These are phyloP conservation scores for Chaetogeoica ovagalla DNA, from an alignment of 2,888 invertebrate genomes.

Conservation along the genomic window DNA sequence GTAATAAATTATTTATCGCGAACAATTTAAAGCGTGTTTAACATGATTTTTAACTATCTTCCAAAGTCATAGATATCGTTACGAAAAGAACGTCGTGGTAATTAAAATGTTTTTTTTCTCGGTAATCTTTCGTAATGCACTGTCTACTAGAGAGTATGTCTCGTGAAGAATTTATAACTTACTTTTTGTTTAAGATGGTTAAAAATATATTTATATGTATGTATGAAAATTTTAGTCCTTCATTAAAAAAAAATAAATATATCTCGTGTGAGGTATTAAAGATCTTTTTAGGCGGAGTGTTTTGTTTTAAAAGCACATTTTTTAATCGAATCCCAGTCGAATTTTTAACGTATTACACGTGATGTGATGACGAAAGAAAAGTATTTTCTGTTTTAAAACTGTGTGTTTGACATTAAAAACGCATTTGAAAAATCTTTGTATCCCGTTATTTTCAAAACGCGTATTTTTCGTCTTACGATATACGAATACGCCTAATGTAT, in stretches of 20 bases:
- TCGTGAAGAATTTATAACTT: neutral
- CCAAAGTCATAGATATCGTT: neutral
- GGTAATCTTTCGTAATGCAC: neutral
- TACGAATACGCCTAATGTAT: neutral
- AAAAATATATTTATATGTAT: neutral
- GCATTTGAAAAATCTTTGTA: constrained; percentile 25
- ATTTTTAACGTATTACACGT: constrained; percentile 8
- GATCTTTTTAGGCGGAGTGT: no score
- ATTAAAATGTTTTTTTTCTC: neutral
- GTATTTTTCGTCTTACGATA: constrained; percentile 28
- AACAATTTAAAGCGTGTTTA: neutral
- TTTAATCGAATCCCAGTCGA: constrained; percentile 2
- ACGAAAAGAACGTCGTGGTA: neutral
- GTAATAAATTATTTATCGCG: neutral
- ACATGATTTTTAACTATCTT: constrained; percentile 3
- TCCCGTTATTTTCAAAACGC: constrained; percentile 25
- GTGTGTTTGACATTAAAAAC: constrained; percentile 38
- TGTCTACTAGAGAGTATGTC: neutral
- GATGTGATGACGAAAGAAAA: constrained; percentile 6
- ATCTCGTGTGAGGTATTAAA: neutral
- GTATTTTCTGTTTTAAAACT: no score
- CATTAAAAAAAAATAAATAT: constrained; percentile 2
- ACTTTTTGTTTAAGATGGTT: neutral
- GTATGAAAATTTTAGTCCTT: neutral
- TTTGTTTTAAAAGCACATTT: constrained; percentile 7